phyloP scores from a whole-genome alignment of 2,113 vertebrate species.

The Catharus minimus region DNA sequence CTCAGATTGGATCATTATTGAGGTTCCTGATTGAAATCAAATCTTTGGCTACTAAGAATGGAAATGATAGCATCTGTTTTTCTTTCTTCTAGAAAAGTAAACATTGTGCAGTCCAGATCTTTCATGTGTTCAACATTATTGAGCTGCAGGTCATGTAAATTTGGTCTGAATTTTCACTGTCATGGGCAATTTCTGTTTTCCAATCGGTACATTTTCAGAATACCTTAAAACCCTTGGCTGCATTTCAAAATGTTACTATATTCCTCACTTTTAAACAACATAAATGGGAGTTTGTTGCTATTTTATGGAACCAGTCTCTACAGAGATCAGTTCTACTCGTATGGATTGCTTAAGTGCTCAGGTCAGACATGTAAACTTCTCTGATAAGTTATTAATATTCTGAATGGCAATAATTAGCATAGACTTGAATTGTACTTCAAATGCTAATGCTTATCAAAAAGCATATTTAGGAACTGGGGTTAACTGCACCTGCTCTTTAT shows the following conservation, averaged over 20 bases:
- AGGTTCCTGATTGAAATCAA: constrained; percentile 1
- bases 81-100: not conserved
- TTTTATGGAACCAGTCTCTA: not conserved
- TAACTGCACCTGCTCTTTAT: not conserved
- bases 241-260: not conserved
- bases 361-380: not conserved
- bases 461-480: not conserved
- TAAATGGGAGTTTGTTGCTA: not conserved
- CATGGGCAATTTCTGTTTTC: not conserved
- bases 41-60: not conserved
- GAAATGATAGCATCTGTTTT: not conserved
- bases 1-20: not conserved
- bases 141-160: not conserved
- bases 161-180: constrained; percentile 15
- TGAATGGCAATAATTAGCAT: not conserved
- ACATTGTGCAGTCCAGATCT: not conserved
- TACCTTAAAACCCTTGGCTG: constrained; percentile 3
- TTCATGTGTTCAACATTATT: not conserved
- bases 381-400: not conserved
- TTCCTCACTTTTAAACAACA: not conserved
- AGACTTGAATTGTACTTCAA: not conserved
- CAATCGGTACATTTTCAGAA: constrained; percentile 17
- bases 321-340: not conserved
- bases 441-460: not conserved
- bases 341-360: not conserved